Conservation (phyloP, 92 coral and sea anemone species). For the Zoanthus sansibaricus region DNA sequence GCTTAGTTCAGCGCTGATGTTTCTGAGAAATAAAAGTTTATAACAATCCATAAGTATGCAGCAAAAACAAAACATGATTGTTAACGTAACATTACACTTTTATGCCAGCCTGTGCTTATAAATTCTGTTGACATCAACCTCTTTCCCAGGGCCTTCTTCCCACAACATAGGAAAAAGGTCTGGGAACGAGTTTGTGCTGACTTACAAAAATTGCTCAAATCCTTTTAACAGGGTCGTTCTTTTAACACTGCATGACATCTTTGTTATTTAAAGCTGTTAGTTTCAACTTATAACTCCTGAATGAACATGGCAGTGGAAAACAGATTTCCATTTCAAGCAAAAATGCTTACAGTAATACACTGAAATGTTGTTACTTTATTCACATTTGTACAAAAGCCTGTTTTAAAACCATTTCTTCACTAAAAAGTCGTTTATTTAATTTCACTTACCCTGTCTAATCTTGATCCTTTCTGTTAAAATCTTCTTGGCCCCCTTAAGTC, state of each 20-base stretch:
- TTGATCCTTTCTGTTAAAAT: neutral
- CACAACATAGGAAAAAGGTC: no score
- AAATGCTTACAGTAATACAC: neutral
- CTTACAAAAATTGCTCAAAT: neutral
- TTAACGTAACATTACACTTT: neutral
- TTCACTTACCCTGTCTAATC: conserved; percentile 15
- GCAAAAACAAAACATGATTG: neutral
- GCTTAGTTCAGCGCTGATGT: neutral
- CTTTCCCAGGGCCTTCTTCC: no score
- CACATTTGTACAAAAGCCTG: neutral
- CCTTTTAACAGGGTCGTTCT: neutral
- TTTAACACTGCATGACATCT: neutral
- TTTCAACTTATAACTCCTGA: neutral
- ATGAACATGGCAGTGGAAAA: neutral
- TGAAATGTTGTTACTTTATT: neutral
- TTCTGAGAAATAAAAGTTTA: neutral
- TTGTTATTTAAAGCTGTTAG: neutral
- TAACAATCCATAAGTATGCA: neutral
- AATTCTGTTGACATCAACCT: neutral
- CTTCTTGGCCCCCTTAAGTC: neutral
- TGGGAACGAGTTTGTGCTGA: no score
- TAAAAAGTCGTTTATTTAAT: neutral
- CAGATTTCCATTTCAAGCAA: neutral
- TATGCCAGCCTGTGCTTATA: neutral
- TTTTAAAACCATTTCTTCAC: neutral